Base-by-base conservation (phyloP, 53 echinoderm and acorn worm genomes). In the Crossaster papposus region DNA sequence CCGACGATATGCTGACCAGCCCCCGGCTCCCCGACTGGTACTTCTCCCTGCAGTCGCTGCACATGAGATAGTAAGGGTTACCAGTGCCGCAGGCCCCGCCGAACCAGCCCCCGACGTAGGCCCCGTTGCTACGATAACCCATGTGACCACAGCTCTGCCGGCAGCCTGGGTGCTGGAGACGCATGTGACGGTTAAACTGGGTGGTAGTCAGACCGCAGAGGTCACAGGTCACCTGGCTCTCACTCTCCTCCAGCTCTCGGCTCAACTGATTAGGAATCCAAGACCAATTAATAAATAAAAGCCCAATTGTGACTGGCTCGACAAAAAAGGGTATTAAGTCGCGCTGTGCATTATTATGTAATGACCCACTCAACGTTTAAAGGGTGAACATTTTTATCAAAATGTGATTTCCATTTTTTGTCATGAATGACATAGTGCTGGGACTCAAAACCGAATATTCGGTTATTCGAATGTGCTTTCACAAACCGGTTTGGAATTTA, bases 71-170 rank as follows among this genome's bases (percentile, higher is more conserved):
- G 85, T 96, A 97, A 0, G 98, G 98, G 68, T 93, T 93, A 68
- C 98, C 98, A 2, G 94, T 97, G 38, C 98, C 98, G 54, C 98
- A 97, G 6, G 98, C 94, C 8, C 96, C 99, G 35, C 94, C 96
- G 37, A 96, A 94, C 96, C 99, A 96, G 32, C 96, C 96, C 24
- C 93, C 96, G 29, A 99, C 99, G 68, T 96, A 96, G 31, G 92
- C 92, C 18, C 99, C 99, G 50, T 99, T 96, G 77, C 96, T 96
- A 79, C 99, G 94, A 88, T 96, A 96, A 30, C 99, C 99, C 91
- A 93, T 96, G 92, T 96, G 96, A 31, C 99, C 99, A 77, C 99
- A 99, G 81, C 93, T 95, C 77, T 92, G 83, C 1, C 94, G 92
- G 64, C 95, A 98, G n/a, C 98, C 98, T 1, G 95, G 94, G 83